Evolutionary conservation across 2,888 invertebrate species (phyloP), one percentile per base, ranked within the genome.

Genomic region (Petrolisthes cinctipes): DNA sequence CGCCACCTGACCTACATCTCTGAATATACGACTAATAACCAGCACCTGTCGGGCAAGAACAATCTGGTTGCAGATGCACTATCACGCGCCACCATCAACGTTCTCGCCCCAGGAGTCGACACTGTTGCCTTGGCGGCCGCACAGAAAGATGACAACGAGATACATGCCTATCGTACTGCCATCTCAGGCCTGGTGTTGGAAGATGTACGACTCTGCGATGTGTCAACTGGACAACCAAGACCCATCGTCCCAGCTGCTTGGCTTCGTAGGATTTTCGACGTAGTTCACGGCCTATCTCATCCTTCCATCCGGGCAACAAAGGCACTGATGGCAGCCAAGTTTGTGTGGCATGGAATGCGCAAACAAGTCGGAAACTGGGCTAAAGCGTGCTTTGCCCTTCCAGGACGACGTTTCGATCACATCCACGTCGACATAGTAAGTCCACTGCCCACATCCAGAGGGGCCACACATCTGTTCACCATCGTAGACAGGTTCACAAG

Each of bases 381-480:
- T n/a, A n/a, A n/a, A n/a, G n/a, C n/a, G 79, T n/a, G 54, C 51
- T n/a, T 79, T 51, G 79, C 53, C 53, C 51, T 85, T 5, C 91
- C 92, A 0, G 90, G 90, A 23, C 83, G 79, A 7, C 91, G 93
- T 51, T 93, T 93, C 90, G 89, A 91, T 4, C 93, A n/a, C n/a
- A n/a, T n/a, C n/a, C n/a, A n/a, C n/a, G n/a, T n/a, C n/a, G n/a
- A n/a, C n/a, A n/a, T n/a, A 93, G 92, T 94, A 1, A 93, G 93
- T 3, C 93, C 93, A 0, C 89, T 93, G 11, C 92, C 93, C 23
- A 7, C 86, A 3, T 91, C 91, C 0, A 71, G 84, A n/a, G 91
- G n/a, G n/a, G n/a, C n/a, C n/a, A n/a, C n/a, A n/a, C n/a, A n/a
- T n/a, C n/a, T n/a, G n/a, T n/a, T n/a, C 91, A 9, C 86, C 23